Conservation (phyloP, 2,113 vertebrate species). For the Limanda limanda region DNA sequence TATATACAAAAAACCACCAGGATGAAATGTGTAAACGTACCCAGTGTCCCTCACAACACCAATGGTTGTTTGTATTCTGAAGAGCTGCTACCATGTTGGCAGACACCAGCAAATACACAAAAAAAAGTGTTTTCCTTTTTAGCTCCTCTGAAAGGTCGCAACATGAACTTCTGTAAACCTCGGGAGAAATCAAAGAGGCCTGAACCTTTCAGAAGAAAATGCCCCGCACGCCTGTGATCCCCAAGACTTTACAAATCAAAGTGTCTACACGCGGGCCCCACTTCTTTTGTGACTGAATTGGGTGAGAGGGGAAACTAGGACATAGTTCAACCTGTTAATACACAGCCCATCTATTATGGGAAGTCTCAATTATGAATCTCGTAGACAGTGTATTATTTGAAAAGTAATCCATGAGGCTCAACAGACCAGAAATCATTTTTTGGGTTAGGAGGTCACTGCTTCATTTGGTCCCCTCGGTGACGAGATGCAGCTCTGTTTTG, state of each 20-base stretch:
- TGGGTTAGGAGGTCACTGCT: slow-evolving; percentile 59
- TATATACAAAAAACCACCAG: neutral
- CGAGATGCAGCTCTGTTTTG: slow-evolving; percentile 34
- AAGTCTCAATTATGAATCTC: slow-evolving; percentile 67
- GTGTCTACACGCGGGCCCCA: slow-evolving; percentile 47
- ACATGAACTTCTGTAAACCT: slow-evolving; percentile 68
- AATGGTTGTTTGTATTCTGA: slow-evolving; percentile 30
- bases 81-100: slow-evolving; percentile 44
- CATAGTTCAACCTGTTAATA: slow-evolving; percentile 70
- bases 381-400: slow-evolving; percentile 52
- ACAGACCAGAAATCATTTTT: slow-evolving; percentile 60
- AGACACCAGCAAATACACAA: slow-evolving; percentile 15
- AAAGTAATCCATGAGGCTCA: slow-evolving; percentile 55
- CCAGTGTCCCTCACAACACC: neutral
- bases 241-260: slow-evolving; percentile 76
- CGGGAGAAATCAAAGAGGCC: slow-evolving; percentile 72
- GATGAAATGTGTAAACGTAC: slow-evolving; percentile 12
- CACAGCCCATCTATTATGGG: slow-evolving; percentile 67
- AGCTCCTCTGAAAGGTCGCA: slow-evolving; percentile 71
- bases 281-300: slow-evolving; percentile 68
- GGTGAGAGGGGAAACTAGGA: slow-evolving; percentile 69
- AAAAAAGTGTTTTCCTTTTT: slow-evolving; percentile 53
- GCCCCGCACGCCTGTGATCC: slow-evolving; percentile 66
- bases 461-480: slow-evolving; percentile 60
- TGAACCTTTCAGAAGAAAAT: slow-evolving; percentile 72